These are phyloP conservation scores for Leucosticte australis DNA, from an alignment of 2,113 vertebrate genomes.

Conservation along the genomic window DNA sequence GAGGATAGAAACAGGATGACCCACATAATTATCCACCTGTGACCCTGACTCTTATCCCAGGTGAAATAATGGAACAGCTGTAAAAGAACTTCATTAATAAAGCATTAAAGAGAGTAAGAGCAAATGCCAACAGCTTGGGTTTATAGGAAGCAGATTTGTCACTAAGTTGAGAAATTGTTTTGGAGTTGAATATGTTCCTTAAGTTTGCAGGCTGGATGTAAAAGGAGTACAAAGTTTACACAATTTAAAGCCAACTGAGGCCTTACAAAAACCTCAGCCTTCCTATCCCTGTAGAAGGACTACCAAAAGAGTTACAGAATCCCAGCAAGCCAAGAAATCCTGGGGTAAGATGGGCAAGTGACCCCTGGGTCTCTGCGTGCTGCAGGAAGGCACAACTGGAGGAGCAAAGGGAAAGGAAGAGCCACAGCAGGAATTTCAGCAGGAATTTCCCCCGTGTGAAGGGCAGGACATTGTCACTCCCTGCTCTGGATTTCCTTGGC, in stretches of 20 bases:
- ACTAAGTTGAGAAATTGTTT: slow-evolving; percentile 40
- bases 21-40: slow-evolving; percentile 60
- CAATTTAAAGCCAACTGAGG: slow-evolving; percentile 34
- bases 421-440: neutral
- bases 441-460: neutral
- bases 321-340: neutral
- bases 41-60: slow-evolving; percentile 55
- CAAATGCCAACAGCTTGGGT: slow-evolving; percentile 58
- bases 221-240: slow-evolving; percentile 18
- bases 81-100: slow-evolving; percentile 63
- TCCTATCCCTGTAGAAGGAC: neutral
- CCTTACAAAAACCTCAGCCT: slow-evolving; percentile 36
- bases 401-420: neutral
- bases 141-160: slow-evolving; percentile 66
- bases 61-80: slow-evolving; percentile 68
- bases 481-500: neutral
- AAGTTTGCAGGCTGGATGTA: neutral
- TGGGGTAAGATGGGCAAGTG: neutral
- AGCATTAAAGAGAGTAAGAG: slow-evolving; percentile 53
- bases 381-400: neutral
- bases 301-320: neutral
- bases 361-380: neutral
- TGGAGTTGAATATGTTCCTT: slow-evolving; percentile 8
- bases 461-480: neutral
- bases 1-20: slow-evolving; percentile 64